These are phyloP conservation scores for Argynnis bischoffii DNA, from an alignment of 2,888 invertebrate genomes.

Conservation along the genomic window DNA sequence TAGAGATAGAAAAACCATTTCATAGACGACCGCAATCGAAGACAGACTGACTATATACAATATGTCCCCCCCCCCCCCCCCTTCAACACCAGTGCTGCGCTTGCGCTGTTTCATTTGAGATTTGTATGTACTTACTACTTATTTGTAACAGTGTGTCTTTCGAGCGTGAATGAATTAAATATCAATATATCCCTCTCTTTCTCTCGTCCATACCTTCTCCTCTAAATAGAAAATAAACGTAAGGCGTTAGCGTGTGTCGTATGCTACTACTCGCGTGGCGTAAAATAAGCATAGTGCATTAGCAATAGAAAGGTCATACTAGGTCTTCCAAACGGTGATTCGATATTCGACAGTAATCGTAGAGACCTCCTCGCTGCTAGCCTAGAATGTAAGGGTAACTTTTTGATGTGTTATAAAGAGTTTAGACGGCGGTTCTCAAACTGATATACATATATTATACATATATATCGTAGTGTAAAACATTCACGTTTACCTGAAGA, in stretches of 20 bases:
- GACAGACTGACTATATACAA: neutral
- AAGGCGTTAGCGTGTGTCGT: neutral
- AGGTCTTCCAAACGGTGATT: conserved; percentile 27
- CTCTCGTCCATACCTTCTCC: neutral
- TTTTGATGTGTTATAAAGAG: conserved; percentile 15
- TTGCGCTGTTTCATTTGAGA: neutral
- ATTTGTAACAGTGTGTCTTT: neutral
- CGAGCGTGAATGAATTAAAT: neutral
- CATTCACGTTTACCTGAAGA: conserved; percentile 23
- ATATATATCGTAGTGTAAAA: neutral
- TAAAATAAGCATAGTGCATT: conserved; percentile 5
- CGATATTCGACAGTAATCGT: conserved; percentile 18
- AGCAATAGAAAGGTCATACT: conserved; percentile 22
- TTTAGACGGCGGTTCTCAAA: conserved; percentile 13
- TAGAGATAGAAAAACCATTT: neutral
- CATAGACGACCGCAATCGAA: no score
- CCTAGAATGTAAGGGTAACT: conserved; percentile 15
- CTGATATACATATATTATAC: conserved; percentile 9
- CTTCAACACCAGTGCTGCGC: no score
- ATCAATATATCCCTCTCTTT: neutral
- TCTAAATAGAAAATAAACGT: neutral
- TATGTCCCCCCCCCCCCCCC: no score
- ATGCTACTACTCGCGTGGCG: no score
- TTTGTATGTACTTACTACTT: conserved; percentile 9
- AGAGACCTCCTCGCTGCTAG: conserved; percentile 20